Evolutionary conservation across 1,140 invertebrate genomes (phyloP), one percentile per base, ranked within the genome.

Genomic region (Neomicropteryx cornuta): DNA sequence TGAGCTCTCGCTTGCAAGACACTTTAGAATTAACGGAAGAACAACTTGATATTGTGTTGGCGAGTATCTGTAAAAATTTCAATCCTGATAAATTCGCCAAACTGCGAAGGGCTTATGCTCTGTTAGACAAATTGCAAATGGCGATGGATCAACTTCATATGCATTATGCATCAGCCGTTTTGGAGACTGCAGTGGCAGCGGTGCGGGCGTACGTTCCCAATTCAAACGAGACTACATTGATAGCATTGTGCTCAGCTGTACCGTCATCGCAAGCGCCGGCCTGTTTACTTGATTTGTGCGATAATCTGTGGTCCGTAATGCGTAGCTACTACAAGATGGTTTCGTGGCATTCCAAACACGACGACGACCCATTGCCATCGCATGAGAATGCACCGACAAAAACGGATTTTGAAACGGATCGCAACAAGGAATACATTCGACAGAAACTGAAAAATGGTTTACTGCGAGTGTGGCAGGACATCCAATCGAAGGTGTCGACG

Each of bases 121-220:
- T 91, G 3, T 58, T 94, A 2, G 87, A 87, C 4, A 93, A 91
- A 64, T 87, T 81, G 1, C 77, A 94, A 59, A 83, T 81, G 3
- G 87, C 91, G 0, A 87, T 96, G 73, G 92, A 98, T 66, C 90
- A 96, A 57, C 57, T 96, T 19, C 81, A 88, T 43, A 94, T 98
- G 78, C 91, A 97, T 60, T 94, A 93, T 58, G 86, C 88, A 0
- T 93, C 87, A 32, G 85, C 89, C 0, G 87, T 97, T 34, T 92
- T 96, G 48, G 91, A 88, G 49, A 82, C 80, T 8, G 84, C 91
- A 0, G 81, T 91, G 29, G 77, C 75, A 20, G 76, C 85, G 5
- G 70, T 93, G 0, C 74, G 82, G 38, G 74, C 73, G 0, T 88
- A 85, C 58, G 74, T 80, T 18, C 75, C 77, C 4, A 69, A 56